Base-by-base conservation (phyloP, 2,113 vertebrate species). In the Pluvialis apricaria region DNA sequence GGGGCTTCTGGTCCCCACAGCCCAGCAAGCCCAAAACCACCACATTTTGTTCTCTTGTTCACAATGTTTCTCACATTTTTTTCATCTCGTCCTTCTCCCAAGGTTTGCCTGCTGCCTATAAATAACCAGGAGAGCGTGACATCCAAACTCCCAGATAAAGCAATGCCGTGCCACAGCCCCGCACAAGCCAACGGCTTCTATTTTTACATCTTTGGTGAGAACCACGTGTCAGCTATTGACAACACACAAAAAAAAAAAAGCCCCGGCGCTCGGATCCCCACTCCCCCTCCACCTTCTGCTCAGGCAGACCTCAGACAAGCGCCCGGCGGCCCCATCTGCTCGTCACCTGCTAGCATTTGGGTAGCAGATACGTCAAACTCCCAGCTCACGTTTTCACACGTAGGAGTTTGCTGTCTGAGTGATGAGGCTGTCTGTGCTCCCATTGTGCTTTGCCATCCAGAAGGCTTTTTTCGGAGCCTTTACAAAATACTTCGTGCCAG, bases 151-250 rank as follows among this genome's bases (percentile, higher is more conserved):
- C 71, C 92, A 91, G 97, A 92, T 94, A 92, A 92, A 94, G 94
- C n/a, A 25, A 54, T 31, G 72, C 92, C 12, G 26, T 68, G 38
- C 92, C 80, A 73, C 86, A 80, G 83, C 95, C 95, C 92, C 15
- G 4, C 32, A 1, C 83, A 66, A 97, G 93, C 97, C 96, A 94
- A 82, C 72, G 0, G 92, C 93, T 97, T 97, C 97, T 98, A 97
- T 97, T 98, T 98, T 97, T 97, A 92, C 91, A 78, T 88, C 91
- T 95, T 94, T 95, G 91, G 96, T 96, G 97, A 97, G 96, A 97
- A 87, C 97, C 97, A 95, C 92, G 86, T 97, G 96, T 96, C 97
- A 97, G 91, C 96, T 97, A 96, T 88, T 10, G 4, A 94, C 87
- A 97, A 91, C 91, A 72, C 78, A 81, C 31, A 66, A 40, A 77